phyloP scores from a whole-genome alignment of 2,113 vertebrate species.

The Echinops telfairi region DNA sequence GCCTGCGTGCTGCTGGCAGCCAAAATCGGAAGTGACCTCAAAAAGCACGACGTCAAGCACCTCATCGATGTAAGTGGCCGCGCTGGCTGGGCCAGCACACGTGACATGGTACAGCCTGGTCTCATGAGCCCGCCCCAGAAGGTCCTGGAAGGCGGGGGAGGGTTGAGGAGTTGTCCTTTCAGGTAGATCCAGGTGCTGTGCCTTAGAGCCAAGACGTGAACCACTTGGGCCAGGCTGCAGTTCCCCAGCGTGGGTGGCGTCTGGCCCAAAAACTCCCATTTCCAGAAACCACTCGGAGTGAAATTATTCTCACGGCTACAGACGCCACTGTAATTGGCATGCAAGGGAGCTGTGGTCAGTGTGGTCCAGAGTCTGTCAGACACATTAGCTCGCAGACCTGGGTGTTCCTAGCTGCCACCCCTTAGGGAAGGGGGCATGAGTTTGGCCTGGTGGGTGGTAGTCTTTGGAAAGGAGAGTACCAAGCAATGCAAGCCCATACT shows the following conservation, averaged over 20 bases:
- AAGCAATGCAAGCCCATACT: not conserved
- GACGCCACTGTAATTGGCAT: not conserved
- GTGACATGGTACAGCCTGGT: not conserved
- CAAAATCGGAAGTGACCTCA: slow-evolving; percentile 98
- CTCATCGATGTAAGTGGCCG: slow-evolving; percentile 95
- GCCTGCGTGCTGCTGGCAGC: slow-evolving; percentile 97
- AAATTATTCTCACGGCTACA: not conserved
- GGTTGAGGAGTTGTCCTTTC: not conserved
- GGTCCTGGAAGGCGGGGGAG: not conserved
- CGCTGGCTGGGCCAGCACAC: rapidly evolving
- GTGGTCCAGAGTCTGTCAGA: not conserved
- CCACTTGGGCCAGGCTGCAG: not conserved
- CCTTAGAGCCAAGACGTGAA: not conserved
- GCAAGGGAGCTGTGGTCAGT: not conserved
- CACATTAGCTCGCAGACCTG: not conserved
- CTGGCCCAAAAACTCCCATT: not conserved
- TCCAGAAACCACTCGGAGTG: not conserved
- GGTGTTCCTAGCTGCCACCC: not conserved
- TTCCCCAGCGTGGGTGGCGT: not conserved
- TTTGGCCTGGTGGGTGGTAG: not conserved
- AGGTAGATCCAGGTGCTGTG: not conserved
- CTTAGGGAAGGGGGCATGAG: rapidly evolving
- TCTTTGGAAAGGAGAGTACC: not conserved
- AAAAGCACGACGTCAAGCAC: slow-evolving; percentile 98
- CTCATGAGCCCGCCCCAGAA: not conserved